A percentile compares a stretch with the other conserved stretches of the same genome.
These are phyloP conservation scores for Rutilus rutilus DNA, from an alignment of 2,113 vertebrate species.

Conservation along the genomic window DNA sequence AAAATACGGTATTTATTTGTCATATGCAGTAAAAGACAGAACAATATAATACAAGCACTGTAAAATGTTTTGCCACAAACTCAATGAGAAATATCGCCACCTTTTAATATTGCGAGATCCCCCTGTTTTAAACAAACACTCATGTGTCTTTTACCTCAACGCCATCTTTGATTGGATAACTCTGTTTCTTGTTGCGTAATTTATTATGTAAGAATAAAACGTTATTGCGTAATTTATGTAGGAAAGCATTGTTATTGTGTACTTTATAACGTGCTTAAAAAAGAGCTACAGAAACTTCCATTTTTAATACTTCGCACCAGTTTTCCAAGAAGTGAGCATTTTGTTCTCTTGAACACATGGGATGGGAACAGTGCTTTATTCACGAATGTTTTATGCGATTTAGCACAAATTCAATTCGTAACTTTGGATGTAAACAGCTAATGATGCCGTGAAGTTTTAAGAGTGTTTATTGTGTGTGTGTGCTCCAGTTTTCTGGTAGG, in stretches of 20 bases:
- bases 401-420: background rate
- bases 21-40: no score
- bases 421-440: background rate
- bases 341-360: background rate
- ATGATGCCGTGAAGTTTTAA: background rate
- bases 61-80: no score
- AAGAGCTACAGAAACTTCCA: background rate
- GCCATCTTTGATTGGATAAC: background rate
- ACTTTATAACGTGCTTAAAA: background rate
- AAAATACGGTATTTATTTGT: no score
- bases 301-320: background rate
- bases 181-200: no score
- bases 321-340: no score
- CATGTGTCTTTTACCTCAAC: background rate
- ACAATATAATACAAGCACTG: no score
- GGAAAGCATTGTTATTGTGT: no score
- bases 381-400: background rate
- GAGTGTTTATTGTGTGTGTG: conserved; percentile 17
- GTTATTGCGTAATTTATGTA: no score
- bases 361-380: background rate
- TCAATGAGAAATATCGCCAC: no score
- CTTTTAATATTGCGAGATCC: no score
- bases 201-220: no score
- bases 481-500: conserved; percentile 89
- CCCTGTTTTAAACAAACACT: background rate